Evolutionary conservation across 2,888 invertebrate genomes (phyloP).

Genomic region (Philhelius pedissequus): DNA sequence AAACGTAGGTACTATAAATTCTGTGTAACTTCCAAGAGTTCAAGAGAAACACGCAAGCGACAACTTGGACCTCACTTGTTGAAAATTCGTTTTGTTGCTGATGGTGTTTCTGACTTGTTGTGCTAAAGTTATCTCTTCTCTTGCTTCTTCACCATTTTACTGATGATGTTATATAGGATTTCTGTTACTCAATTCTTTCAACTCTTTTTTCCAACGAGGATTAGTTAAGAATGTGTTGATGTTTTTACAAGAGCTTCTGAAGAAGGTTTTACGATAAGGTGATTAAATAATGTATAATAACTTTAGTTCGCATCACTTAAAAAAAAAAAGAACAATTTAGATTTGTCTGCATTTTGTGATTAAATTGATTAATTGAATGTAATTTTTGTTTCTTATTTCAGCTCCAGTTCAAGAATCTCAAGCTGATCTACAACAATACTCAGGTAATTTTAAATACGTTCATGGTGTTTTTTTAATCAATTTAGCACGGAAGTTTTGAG

Average conservation of each 20-base stretch:
- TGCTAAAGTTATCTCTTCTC: conserved; percentile 14
- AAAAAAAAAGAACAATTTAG: neutral
- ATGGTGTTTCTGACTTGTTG: neutral
- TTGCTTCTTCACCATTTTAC: neutral
- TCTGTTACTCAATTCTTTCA: neutral
- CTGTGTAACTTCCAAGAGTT: conserved; percentile 39
- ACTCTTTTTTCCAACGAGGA: neutral
- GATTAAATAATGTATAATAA: neutral
- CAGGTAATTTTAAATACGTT: conserved; percentile 79
- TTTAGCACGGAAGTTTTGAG: too few relatives aligned
- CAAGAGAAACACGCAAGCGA: conserved; percentile 51
- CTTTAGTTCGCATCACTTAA: neutral
- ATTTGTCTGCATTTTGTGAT: neutral
- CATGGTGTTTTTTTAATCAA: too few relatives aligned
- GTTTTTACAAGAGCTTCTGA: conserved; percentile 29
- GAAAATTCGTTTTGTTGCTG: conserved; percentile 20
- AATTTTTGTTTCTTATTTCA: conserved; percentile 80
- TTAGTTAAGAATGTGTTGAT: conserved; percentile 8
- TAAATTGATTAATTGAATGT: conserved; percentile 1
- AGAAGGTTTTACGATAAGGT: neutral
- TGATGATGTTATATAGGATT: neutral
- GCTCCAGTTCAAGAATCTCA: conserved; percentile 83
- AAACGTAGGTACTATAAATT: conserved; percentile 65
- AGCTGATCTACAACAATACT: conserved; percentile 84
- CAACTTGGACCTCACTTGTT: conserved; percentile 54